Evolutionary conservation across 2,888 invertebrate genomes (phyloP), one percentile per base, ranked within the genome.

Genomic region (Alcis repandata): DNA sequence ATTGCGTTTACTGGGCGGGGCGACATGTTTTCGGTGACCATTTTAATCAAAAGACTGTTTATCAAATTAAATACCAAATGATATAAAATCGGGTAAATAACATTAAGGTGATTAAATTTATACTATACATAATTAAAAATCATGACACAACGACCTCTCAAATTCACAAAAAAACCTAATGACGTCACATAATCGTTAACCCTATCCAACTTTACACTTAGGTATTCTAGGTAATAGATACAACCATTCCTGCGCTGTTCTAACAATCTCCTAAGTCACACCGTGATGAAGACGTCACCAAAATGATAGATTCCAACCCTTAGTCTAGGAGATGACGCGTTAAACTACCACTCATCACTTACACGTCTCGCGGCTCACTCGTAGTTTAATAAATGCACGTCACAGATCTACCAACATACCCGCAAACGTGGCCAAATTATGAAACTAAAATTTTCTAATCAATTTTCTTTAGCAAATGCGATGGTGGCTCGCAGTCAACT

Each of bases 321-420:
- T 9, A 38, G 15, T 51, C 51, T 51, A 51, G 33, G 10, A 48
- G 48, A 48, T 36, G 57, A 38, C 38, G 58, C 58, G 58, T 40
- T 27, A 48, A 58, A 58, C 48, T 40, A 17, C 48, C 27, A n/a
- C 58, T 27, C 48, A 49, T 48, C 40, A 48, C 17, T 52, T 40
- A 38, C 15, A 20, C 49, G 9, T 49, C 15, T 49, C 10, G 17
- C 17, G 8, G 46, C 6, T 8, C 4, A 0, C 17, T 8, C 10
- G 17, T n/a, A 40, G 11, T 40, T 40, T 40, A 15, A 15, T 40
- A 40, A n/a, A 15, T 27, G 27, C 27, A 40, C 40, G 15, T 40
- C 40, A 15, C 40, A 40, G 7, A 40, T 40, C 40, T 8, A 40
- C 40, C 15, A n/a, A 40, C 15, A 11, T 40, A 40, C 8, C 40